Evolutionary conservation across 2,888 invertebrate genomes (phyloP).

Genomic region (Octonoba sinensis): DNA sequence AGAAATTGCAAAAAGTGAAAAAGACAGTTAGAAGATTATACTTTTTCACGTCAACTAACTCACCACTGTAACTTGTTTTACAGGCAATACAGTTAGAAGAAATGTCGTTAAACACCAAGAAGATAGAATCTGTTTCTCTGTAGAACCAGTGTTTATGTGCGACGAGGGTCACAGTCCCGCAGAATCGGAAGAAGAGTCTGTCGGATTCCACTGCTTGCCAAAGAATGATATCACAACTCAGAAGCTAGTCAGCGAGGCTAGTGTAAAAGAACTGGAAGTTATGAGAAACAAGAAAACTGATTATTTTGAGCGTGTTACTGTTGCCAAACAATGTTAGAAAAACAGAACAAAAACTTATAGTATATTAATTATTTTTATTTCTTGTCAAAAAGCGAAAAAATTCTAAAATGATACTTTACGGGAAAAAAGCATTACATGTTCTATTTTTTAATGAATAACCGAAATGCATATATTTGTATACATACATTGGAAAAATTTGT

Average conservation of each 20-base stretch:
- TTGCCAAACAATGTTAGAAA: constrained; percentile 6
- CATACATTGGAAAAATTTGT: no score
- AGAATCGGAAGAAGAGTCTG: neutral
- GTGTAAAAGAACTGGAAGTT: constrained; percentile 39
- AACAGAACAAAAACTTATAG: no score
- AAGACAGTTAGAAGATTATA: no score
- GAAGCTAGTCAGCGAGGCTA: constrained; percentile 46
- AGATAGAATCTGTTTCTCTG: constrained; percentile 60
- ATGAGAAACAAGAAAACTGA: constrained; percentile 53
- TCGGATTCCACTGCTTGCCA: constrained; percentile 64
- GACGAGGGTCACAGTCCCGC: neutral
- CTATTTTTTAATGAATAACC: no score
- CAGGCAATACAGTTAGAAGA: constrained; percentile 18
- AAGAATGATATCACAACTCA: constrained; percentile 33
- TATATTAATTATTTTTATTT: no score
- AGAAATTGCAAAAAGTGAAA: no score
- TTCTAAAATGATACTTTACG: no score
- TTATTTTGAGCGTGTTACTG: constrained; percentile 1
- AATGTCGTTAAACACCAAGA: constrained; percentile 16
- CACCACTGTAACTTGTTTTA: neutral
- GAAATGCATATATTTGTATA: no score
- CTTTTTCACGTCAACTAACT: no score
- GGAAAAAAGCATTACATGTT: no score
- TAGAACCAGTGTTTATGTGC: constrained; percentile 37
- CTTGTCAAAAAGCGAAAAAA: no score